Evolutionary conservation across 2,888 invertebrate species (phyloP).

Genomic region (Watsonalla cultraria): DNA sequence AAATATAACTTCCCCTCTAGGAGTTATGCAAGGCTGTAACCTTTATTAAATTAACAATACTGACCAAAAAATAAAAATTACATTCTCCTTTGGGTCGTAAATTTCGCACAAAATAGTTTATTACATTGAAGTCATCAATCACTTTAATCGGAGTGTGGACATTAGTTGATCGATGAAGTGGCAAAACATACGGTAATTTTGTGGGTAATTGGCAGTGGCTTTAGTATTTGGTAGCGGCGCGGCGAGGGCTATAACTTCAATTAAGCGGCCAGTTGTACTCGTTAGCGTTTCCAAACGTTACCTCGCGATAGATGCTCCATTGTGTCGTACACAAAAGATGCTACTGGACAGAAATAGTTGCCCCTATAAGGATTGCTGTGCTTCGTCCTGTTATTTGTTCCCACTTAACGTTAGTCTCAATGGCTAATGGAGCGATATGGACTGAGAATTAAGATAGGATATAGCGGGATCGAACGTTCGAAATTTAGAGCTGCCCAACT

Average conservation of each 20-base stretch:
- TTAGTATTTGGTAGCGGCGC: constrained; percentile 13
- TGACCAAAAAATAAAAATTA: too few relatives aligned
- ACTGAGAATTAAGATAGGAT: too few relatives aligned
- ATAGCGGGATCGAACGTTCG: too few relatives aligned
- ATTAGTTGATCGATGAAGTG: constrained; percentile 51
- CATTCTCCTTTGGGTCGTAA: not conserved
- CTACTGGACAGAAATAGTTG: constrained; percentile 58
- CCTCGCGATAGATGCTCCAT: constrained; percentile 68
- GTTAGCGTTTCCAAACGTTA: constrained; percentile 60
- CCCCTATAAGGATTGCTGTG: constrained; percentile 57
- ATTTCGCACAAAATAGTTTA: not conserved
- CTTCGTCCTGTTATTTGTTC: constrained; percentile 57
- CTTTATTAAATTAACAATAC: too few relatives aligned
- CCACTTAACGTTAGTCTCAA: constrained; percentile 38
- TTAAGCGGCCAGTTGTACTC: constrained; percentile 51
- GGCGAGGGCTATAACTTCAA: constrained; percentile 56
- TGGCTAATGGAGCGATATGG: constrained; percentile 1
- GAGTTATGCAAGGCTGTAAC: too few relatives aligned
- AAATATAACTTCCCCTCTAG: too few relatives aligned
- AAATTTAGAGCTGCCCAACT: too few relatives aligned
- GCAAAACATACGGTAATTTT: constrained; percentile 43
- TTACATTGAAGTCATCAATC: constrained; percentile 38
- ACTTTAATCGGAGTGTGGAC: constrained; percentile 39
- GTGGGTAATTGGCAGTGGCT: constrained; percentile 47
- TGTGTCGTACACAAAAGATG: constrained; percentile 68